phyloP scores from a whole-genome alignment of 2,888 invertebrate genomes.

The Apoda limacodes region DNA sequence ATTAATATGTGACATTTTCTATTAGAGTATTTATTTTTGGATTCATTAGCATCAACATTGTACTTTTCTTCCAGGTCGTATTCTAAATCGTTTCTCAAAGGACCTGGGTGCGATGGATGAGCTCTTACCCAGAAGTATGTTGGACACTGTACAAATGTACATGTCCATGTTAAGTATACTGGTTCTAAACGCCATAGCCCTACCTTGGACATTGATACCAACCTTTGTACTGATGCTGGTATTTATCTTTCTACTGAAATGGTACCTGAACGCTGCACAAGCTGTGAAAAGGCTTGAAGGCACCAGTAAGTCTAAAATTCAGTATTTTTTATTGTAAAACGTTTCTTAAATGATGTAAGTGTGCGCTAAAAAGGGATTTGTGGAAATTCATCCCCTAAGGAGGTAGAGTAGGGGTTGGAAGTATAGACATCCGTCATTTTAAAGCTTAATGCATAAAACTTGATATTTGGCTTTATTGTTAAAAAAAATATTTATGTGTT shows the following conservation, averaged over 20 bases:
- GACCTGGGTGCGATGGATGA: slow-evolving; percentile 86
- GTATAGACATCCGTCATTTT: too few relatives aligned
- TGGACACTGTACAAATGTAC: slow-evolving; percentile 73
- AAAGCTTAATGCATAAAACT: too few relatives aligned
- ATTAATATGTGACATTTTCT: too few relatives aligned
- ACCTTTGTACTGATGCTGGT: slow-evolving; percentile 50
- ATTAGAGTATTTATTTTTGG: too few relatives aligned
- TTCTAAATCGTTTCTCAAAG: slow-evolving; percentile 84
- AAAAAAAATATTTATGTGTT: not conserved
- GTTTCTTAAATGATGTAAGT: too few relatives aligned
- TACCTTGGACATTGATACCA: slow-evolving; percentile 54
- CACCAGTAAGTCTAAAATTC: slow-evolving; percentile 61
- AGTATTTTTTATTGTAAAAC: not conserved
- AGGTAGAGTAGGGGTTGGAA: not conserved
- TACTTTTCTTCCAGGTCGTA: slow-evolving; percentile 65
- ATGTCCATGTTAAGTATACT: slow-evolving; percentile 43
- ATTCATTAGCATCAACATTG: too few relatives aligned
- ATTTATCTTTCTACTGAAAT: slow-evolving; percentile 73
- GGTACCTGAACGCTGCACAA: slow-evolving; percentile 80
- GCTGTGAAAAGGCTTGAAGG: slow-evolving; percentile 81
- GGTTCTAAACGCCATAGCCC: slow-evolving; percentile 45
- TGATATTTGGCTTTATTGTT: too few relatives aligned
- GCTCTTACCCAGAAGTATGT: slow-evolving; percentile 72
- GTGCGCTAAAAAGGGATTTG: too few relatives aligned
- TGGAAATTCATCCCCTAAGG: too few relatives aligned